Conservation (phyloP, 1,140 invertebrate genomes). For the Macrosteles quadrilineatus region DNA sequence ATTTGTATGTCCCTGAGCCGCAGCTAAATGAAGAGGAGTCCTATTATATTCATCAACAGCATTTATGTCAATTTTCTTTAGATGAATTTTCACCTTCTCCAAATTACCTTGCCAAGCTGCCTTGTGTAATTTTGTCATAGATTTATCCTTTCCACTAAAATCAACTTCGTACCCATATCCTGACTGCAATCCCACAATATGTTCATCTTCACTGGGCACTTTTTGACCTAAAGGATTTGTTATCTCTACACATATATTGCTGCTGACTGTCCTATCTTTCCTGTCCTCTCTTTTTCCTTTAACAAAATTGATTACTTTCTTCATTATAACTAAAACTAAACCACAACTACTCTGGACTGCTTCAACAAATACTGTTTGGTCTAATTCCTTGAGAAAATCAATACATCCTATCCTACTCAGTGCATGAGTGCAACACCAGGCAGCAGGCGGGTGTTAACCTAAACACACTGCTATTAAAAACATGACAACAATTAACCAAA, state of each 20-base stretch:
- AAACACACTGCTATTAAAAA: no score
- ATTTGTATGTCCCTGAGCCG: conserved; percentile 45
- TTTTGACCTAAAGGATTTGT: conserved; percentile 38
- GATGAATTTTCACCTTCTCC: conserved; percentile 43
- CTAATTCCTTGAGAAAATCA: no score
- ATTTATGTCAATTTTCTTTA: conserved; percentile 45
- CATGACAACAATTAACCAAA: no score
- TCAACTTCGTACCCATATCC: conserved; percentile 43
- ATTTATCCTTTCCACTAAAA: conserved; percentile 45
- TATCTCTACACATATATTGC: conserved; percentile 41
- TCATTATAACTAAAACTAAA: conserved; percentile 39
- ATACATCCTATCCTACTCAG: no score
- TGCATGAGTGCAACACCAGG: no score
- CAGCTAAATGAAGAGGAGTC: conserved; percentile 46
- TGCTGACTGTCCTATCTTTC: conserved; percentile 39
- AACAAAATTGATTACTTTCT: conserved; percentile 47
- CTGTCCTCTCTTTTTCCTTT: conserved; percentile 45
- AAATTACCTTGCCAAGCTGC: conserved; percentile 47
- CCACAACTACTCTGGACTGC: no score
- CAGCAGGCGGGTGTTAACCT: no score
- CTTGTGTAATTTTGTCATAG: conserved; percentile 46
- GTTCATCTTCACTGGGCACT: conserved; percentile 40
- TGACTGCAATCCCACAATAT: conserved; percentile 38
- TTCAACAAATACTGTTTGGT: no score
- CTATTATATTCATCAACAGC: conserved; percentile 42